Percentiles rank a stretch among this genome's conserved stretches.
phyloP scores from a whole-genome alignment of 1,140 invertebrate species.

The Drosophila grimshawi region DNA sequence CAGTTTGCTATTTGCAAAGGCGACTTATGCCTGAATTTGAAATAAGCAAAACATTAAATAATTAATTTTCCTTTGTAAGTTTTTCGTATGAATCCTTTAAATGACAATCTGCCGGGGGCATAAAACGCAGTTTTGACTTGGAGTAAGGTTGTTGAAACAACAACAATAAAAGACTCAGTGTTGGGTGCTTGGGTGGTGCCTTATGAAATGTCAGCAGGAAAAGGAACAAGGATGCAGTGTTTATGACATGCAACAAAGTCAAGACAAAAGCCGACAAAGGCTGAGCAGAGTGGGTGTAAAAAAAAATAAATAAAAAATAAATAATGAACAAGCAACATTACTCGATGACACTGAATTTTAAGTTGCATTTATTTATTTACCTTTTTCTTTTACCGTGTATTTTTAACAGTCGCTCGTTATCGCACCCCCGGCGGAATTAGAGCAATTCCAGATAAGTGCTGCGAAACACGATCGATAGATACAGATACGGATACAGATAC shows the following conservation, averaged over 20 bases:
- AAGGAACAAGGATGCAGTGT: background rate
- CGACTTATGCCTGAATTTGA: too few species aligned
- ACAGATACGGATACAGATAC: slow-evolving; percentile 51
- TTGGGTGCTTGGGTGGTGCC: too few species aligned
- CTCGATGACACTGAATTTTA: background rate
- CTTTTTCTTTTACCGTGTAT: slow-evolving; percentile 1
- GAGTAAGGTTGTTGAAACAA: too few species aligned
- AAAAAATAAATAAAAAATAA: background rate
- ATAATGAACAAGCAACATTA: background rate
- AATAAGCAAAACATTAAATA: too few species aligned
- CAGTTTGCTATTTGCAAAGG: too few species aligned
- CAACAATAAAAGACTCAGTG: too few species aligned
- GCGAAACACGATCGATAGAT: slow-evolving; percentile 56
- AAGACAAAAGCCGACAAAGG: background rate
- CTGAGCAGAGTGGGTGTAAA: background rate
- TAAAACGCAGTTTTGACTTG: too few species aligned
- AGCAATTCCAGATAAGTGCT: slow-evolving; percentile 73
- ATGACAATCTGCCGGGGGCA: too few species aligned
- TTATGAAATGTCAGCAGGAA: too few species aligned
- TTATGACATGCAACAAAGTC: background rate
- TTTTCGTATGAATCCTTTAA: too few species aligned
- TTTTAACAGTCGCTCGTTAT: slow-evolving; percentile 42
- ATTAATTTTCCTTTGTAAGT: too few species aligned
- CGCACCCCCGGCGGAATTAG: slow-evolving; percentile 61
- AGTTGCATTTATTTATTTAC: background rate